These are phyloP conservation scores for Nyctibius grandis DNA, from an alignment of 2,797 vertebrate genomes.

Conservation along the genomic window DNA sequence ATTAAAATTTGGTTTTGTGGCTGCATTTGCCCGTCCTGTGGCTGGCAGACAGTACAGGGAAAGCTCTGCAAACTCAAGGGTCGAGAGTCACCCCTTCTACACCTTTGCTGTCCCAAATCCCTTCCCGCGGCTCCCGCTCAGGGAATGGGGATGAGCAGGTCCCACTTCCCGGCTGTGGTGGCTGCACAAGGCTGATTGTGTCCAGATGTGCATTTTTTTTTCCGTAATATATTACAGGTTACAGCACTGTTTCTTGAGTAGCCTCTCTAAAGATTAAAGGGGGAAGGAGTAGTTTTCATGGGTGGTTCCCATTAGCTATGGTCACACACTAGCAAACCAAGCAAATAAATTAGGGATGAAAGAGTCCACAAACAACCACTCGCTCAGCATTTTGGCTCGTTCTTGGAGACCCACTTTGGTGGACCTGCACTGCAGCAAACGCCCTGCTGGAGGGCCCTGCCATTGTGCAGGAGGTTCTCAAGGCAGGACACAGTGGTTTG, in stretches of 20 bases:
- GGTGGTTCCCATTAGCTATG: conserved; percentile 47
- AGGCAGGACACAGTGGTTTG: neutral
- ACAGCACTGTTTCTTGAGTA: conserved; percentile 42
- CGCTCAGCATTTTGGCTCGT: neutral
- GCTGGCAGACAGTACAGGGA: neutral
- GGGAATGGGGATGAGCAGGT: neutral
- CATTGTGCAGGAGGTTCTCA: rapidly evolving
- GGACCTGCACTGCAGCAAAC: neutral
- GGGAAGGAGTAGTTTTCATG: conserved; percentile 48
- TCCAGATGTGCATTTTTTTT: conserved; percentile 62
- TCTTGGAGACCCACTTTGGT: neutral
- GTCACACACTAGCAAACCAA: neutral
- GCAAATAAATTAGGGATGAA: conserved; percentile 28
- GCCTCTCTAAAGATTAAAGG: conserved; percentile 56
- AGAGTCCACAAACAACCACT: neutral
- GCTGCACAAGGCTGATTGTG: conserved; percentile 21
- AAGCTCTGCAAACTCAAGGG: neutral
- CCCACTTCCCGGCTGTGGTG: neutral
- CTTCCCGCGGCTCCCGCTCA: neutral
- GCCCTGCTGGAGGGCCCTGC: neutral
- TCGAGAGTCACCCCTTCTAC: neutral
- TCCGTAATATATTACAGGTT: conserved; percentile 40
- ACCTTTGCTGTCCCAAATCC: neutral
- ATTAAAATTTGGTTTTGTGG: neutral
- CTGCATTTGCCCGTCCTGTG: neutral